Conservation (phyloP, 2,797 vertebrate species). For the Hephaestus fuliginosus region DNA sequence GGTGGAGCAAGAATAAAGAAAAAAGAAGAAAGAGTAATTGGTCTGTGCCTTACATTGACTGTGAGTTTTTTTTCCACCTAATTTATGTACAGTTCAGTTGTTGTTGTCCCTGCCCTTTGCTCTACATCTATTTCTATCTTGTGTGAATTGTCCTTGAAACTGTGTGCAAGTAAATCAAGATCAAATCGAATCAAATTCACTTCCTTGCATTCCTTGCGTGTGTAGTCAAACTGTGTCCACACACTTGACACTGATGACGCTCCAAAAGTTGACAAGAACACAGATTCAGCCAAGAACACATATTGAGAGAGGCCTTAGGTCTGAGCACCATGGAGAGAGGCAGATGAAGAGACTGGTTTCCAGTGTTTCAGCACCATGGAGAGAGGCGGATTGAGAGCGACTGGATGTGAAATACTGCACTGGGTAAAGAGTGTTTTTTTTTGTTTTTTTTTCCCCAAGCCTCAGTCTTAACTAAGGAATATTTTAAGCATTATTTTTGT, state of each 20-base stretch:
- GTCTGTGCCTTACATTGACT: background rate
- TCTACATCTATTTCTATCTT: too few relatives aligned
- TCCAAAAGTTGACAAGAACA: conserved; percentile 9
- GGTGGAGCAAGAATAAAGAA: background rate
- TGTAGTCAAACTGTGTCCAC: too few relatives aligned
- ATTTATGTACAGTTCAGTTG: too few relatives aligned
- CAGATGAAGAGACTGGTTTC: background rate
- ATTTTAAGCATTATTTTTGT: conserved; percentile 52
- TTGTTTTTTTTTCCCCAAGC: conserved; percentile 7
- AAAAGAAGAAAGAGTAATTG: background rate
- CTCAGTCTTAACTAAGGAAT: conserved; percentile 50
- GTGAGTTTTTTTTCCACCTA: too few relatives aligned
- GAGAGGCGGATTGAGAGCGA: conserved; percentile 17
- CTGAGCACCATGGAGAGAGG: conserved; percentile 26
- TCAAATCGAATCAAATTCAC: too few relatives aligned
- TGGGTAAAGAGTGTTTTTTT: background rate
- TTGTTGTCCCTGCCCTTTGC: too few relatives aligned
- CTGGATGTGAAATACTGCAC: conserved; percentile 16
- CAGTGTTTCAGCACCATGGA: conserved; percentile 51
- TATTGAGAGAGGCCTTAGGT: conserved; percentile 14
- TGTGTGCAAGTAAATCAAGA: too few relatives aligned
- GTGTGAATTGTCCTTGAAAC: too few relatives aligned
- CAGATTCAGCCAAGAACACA: conserved; percentile 2
- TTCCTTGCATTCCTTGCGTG: too few relatives aligned
- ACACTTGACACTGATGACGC: background rate